Base-by-base conservation (phyloP, 1,140 invertebrate species). In the Drosophila nebulosa region DNA sequence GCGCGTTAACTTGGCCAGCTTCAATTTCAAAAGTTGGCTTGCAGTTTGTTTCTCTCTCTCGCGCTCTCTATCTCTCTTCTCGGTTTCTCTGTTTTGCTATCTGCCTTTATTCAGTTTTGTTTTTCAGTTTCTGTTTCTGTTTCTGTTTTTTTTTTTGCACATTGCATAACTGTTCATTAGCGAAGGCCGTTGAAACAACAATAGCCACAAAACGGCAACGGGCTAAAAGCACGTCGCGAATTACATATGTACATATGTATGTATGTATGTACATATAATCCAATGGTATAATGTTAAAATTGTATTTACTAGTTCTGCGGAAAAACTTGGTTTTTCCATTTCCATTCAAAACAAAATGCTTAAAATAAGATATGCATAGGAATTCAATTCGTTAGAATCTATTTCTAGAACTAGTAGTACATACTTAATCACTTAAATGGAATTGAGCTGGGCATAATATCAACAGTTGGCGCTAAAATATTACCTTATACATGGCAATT, bases 141-240 rank as follows among this genome's bases (percentile, higher is more conserved):
- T 69, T 26, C 80, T 62, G 73, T 24, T 64, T 66, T 69, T n/a
- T 63, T 69, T 79, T 75, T 86, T 79, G 83, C 83, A 78, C 74
- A 81, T 88, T 86, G 83, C 83, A 86, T 86, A 86, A 86, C 83
- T 80, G 83, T 76, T 86, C 85, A 86, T 88, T 88, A 76, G 74
- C 72, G 75, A 81, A 88, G 83, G 83, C 83, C 77, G 75, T 79
- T 64, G 39, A 46, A 76, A 65, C 64, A 64, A 74, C 71, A 74
- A 69, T 61, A 73, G 61, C 64, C 27, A 42, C 56, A 62, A 63
- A 63, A 62, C 70, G 46, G 24, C 39, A 53, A 36, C 10, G 10
- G 10, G 10, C 30, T 62, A 39, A 39, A 64, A 79, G 68, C 78
- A 79, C 77, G 81, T 86, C 69, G 71, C 58, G 53, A 66, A 52